Base-by-base conservation (phyloP, 1,140 invertebrate species). In the Streblospio benedicti region DNA sequence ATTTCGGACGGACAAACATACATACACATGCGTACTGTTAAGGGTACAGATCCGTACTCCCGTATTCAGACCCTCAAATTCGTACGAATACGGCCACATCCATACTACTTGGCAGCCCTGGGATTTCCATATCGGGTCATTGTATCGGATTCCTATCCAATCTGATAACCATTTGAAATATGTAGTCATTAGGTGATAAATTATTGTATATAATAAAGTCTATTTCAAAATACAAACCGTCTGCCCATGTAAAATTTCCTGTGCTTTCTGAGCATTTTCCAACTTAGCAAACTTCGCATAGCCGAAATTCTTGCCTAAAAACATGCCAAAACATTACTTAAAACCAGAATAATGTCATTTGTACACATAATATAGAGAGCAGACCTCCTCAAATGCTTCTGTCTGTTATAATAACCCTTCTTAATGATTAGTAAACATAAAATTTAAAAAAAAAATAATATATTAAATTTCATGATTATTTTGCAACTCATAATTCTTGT, bases 231-330 rank as follows among this genome's bases (percentile, higher is more conserved):
- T n/a, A 74, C 83, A 86, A 53, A 93, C 82, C 69, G 88, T 86
- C 60, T 89, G 87, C 2, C 89, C 90, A 73, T 96, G 88, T 6
- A 91, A 76, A 20, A 76, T 77, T 82, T 87, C 83, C 38, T 90
- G 89, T 18, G 90, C 90, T 67, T 85, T 83, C 61, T 87, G 83
- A 0, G 91, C 91, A 65, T 87, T 85, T 32, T 86, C 84, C 43
- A 83, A 82, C 31, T 80, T 84, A 2, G 89, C 88, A 79, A 90
- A 96, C 71, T 91, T 91, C 0, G 88, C 91, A 77, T 93, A 96
- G 0, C 91, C 91, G 79, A 89, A 93, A 53, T 75, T 76, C 12
- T 69, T 65, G 50, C 73, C 75, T 76, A 43, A 5, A 65, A 70
- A 32, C 49, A 52, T 20, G 32, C 6, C 9, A n/a, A 38, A 38